A percentile compares a stretch with the other conserved stretches of the same genome.
These are phyloP conservation scores for Penaeus monodon DNA, from an alignment of 2,888 invertebrate species.

Conservation along the genomic window DNA sequence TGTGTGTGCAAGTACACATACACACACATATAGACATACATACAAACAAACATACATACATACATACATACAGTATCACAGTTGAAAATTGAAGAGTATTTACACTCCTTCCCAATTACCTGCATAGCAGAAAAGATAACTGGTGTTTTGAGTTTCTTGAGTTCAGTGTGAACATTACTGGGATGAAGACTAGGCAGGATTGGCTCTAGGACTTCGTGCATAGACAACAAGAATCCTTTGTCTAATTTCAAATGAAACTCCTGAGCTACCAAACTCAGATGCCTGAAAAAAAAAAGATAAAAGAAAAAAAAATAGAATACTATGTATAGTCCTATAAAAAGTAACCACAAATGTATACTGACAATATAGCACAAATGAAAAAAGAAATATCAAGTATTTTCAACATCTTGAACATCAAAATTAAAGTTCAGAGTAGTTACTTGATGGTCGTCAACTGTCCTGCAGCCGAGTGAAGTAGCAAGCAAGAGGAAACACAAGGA, in stretches of 20 bases:
- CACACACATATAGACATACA: no score
- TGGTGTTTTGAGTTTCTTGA: slow-evolving; percentile 76
- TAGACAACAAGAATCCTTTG: slow-evolving; percentile 77
- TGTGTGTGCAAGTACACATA: no score
- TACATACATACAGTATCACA: no score
- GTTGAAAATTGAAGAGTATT: no score
- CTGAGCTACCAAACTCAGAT: slow-evolving; percentile 76
- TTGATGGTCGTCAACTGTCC: slow-evolving; percentile 45
- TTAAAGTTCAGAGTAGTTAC: not conserved
- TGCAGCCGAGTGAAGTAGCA: slow-evolving; percentile 34
- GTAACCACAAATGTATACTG: not conserved
- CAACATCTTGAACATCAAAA: not conserved
- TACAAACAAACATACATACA: no score
- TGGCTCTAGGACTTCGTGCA: slow-evolving; percentile 74
- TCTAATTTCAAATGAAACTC: slow-evolving; percentile 80
- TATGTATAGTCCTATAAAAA: not conserved
- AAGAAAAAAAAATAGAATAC: not conserved
- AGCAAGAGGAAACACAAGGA: slow-evolving; percentile 35
- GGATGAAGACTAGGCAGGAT: slow-evolving; percentile 33
- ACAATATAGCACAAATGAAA: not conserved
- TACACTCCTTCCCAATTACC: slow-evolving; percentile 41
- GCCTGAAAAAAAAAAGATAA: slow-evolving; percentile 68
- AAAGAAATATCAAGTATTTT: not conserved
- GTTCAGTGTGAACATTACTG: slow-evolving; percentile 72
- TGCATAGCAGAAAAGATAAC: slow-evolving; percentile 73